A percentile compares a stretch with the other conserved stretches of the same genome.
Evolutionary conservation across 2,113 vertebrate species (phyloP).

Genomic region (Paradisaea rubra): DNA sequence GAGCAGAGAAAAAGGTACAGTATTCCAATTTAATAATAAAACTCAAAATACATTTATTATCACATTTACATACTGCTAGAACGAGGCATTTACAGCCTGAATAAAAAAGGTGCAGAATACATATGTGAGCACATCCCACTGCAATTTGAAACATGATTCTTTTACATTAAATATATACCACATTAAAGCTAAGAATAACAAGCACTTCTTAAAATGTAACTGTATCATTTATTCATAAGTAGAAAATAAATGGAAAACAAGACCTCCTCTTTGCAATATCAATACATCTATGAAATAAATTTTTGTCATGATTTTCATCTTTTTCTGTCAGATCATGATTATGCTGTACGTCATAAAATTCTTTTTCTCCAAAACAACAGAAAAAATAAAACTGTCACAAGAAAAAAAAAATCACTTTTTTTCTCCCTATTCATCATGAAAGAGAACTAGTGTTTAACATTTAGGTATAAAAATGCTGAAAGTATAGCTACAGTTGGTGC

Average conservation of each 20-base stretch:
- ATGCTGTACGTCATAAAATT: not conserved
- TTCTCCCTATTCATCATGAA: not conserved
- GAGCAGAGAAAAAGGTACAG: not conserved
- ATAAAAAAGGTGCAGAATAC: not conserved
- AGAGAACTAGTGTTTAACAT: not conserved
- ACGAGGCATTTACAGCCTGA: not conserved
- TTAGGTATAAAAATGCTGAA: not conserved
- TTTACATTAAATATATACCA: not conserved
- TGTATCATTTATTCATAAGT: not conserved
- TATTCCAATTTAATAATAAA: not conserved
- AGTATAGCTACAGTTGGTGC: not conserved
- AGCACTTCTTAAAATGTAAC: not conserved
- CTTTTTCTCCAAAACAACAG: not conserved
- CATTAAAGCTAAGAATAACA: not conserved
- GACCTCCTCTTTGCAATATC: not conserved
- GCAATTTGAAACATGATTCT: not conserved
- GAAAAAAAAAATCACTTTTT: not conserved
- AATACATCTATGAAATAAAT: not conserved
- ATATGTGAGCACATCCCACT: not conserved
- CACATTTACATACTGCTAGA: not conserved
- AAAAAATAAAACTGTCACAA: not conserved
- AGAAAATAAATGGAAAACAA: not conserved
- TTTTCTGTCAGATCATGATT: not conserved
- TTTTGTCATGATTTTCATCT: not conserved
- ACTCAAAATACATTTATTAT: not conserved